Conservation (phyloP, 2,888 invertebrate species). For the Magallana nippona region DNA sequence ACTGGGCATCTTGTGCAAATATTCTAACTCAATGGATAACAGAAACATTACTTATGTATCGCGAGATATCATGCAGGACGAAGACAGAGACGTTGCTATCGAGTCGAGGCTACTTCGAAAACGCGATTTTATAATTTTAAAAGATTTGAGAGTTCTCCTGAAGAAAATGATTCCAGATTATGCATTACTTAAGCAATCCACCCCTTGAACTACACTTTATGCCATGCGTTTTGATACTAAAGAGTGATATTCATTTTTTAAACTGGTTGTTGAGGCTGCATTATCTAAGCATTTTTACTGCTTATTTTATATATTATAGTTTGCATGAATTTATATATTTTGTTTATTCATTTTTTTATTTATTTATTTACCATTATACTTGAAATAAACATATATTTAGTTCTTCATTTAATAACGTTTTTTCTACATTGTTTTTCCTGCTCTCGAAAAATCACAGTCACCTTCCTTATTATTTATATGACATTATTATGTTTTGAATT, state of each 20-base stretch:
- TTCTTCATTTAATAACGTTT: too few relatives aligned
- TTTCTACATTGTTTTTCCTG: too few relatives aligned
- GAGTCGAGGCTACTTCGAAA: not conserved
- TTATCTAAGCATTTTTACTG: not conserved
- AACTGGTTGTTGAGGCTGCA: not conserved
- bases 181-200: not conserved
- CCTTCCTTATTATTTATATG: too few relatives aligned
- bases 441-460: too few relatives aligned
- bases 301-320: not conserved
- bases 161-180: constrained; percentile 24
- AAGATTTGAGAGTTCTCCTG: not conserved
- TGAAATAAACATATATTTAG: too few relatives aligned
- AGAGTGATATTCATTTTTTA: not conserved
- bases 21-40: constrained; percentile 4
- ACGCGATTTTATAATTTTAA: not conserved
- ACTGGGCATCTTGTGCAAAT: constrained; percentile 20
- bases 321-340: not conserved
- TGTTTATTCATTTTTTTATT: not conserved
- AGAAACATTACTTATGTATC: not conserved
- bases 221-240: too few relatives aligned
- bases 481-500: too few relatives aligned
- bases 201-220: not conserved
- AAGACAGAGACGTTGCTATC: not conserved
- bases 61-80: not conserved
- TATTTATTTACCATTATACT: too few relatives aligned